Evolutionary conservation across 2,888 invertebrate genomes (phyloP).

Genomic region (Tridacna gigas): DNA sequence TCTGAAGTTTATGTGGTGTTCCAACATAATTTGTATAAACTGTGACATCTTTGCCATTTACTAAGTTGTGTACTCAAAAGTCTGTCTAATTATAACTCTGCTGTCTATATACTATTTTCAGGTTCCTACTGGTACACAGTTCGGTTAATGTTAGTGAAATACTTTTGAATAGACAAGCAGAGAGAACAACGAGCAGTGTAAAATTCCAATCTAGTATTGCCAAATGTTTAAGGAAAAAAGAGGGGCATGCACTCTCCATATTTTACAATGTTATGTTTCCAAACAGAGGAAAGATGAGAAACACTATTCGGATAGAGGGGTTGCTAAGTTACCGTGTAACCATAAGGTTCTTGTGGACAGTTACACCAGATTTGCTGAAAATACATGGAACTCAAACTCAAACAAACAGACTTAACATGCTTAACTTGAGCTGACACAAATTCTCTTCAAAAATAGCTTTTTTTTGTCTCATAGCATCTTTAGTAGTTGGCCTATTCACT

Average conservation of each 20-base stretch:
- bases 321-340: slow-evolving; percentile 61
- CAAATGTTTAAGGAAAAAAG: background rate
- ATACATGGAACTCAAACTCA: slow-evolving; percentile 57
- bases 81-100: too few species aligned
- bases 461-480: too few species aligned
- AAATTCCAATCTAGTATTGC: background rate
- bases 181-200: background rate
- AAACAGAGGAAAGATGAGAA: slow-evolving; percentile 16
- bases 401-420: background rate
- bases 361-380: slow-evolving; percentile 69
- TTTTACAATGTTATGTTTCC: background rate
- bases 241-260: slow-evolving; percentile 6
- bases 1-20: too few species aligned
- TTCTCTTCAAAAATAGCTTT: background rate
- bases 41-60: too few species aligned
- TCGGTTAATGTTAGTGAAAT: too few species aligned
- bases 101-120: too few species aligned
- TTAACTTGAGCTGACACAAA: background rate
- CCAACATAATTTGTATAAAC: too few species aligned
- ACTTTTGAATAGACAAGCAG: too few species aligned
- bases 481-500: too few species aligned
- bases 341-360: slow-evolving; percentile 66
- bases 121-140: too few species aligned
- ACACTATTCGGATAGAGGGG: slow-evolving; percentile 24
- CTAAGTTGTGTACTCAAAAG: too few species aligned